Conservation (phyloP, 1,140 invertebrate genomes). For the Bombus confusus region DNA sequence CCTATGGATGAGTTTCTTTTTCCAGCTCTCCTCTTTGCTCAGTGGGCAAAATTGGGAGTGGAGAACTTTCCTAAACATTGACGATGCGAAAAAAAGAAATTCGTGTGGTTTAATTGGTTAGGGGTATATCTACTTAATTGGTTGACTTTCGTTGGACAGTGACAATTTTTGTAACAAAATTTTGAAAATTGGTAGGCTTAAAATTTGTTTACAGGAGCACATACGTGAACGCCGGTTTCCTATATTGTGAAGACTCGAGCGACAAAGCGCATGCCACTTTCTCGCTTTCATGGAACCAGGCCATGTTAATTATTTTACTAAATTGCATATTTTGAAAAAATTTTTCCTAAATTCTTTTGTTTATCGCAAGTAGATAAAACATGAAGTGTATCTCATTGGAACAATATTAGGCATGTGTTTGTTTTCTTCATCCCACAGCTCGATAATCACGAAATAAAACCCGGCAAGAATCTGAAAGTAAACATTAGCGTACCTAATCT, state of each 20-base stretch:
- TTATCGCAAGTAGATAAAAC: conserved; percentile 68
- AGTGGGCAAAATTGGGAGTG: conserved; percentile 87
- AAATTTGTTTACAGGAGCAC: conserved; percentile 82
- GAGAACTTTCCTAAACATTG: conserved; percentile 80
- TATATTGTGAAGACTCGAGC: conserved; percentile 82
- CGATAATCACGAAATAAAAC: conserved; percentile 99
- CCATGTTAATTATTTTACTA: conserved; percentile 71
- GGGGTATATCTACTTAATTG: conserved; percentile 79
- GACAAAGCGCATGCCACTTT: conserved; percentile 82
- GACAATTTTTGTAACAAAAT: conserved; percentile 82
- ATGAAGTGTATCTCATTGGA: conserved; percentile 72
- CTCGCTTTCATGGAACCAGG: conserved; percentile 76
- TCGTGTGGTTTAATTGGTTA: conserved; percentile 79
- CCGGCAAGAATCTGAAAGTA: conserved; percentile 99
- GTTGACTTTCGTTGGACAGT: conserved; percentile 79
- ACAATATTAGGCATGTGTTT: conserved; percentile 86
- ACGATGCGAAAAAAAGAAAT: conserved; percentile 60
- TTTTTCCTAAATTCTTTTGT: conserved; percentile 66
- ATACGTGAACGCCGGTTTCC: conserved; percentile 80
- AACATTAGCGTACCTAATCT: conserved; percentile 99
- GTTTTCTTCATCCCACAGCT: conserved; percentile 93
- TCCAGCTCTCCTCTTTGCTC: conserved; percentile 95
- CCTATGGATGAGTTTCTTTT: conserved; percentile 84
- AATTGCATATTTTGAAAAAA: conserved; percentile 66
- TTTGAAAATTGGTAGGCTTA: conserved; percentile 79